Evolutionary conservation across 2,797 vertebrate genomes (phyloP).

Genomic region (Coranthus polyacanthus): DNA sequence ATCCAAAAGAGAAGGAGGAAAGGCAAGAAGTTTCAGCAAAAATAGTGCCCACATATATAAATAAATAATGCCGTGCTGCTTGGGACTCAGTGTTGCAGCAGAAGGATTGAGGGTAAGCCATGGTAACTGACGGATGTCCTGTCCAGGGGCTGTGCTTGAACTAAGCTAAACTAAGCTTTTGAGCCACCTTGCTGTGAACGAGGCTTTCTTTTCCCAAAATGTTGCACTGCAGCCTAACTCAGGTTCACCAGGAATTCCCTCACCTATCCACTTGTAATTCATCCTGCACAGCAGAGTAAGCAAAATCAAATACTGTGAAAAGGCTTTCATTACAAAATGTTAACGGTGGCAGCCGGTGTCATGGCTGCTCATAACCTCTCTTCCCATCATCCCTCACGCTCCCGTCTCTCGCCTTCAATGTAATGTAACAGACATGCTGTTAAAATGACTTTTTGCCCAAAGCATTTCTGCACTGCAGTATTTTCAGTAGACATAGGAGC

Average conservation of each 20-base stretch:
- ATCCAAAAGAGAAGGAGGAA: background rate
- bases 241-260: slow-evolving; percentile 30
- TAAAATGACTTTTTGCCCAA: background rate
- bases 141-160: slow-evolving; percentile 43
- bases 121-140: slow-evolving; percentile 43
- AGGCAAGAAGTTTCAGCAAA: background rate
- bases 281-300: slow-evolving; percentile 3
- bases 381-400: slow-evolving; percentile 10
- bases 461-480: background rate
- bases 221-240: slow-evolving; percentile 1
- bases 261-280: slow-evolving; percentile 36
- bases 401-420: background rate
- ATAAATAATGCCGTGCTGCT: slow-evolving; percentile 9
- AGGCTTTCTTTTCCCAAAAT: slow-evolving; percentile 24
- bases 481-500: slow-evolving; percentile 3
- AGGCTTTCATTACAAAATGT: slow-evolving; percentile 33
- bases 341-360: background rate
- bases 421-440: slow-evolving; percentile 2
- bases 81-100: slow-evolving; percentile 43
- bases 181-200: slow-evolving; percentile 46
- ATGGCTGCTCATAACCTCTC: slow-evolving; percentile 19
- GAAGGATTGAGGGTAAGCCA: slow-evolving; percentile 56
- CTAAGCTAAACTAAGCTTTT: slow-evolving; percentile 57
- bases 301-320: slow-evolving; percentile 31
- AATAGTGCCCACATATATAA: background rate